A percentile compares a stretch with the other conserved stretches of the same genome.
These are phyloP conservation scores for Triops longicaudatus DNA, from an alignment of 1,140 invertebrate genomes.

Conservation along the genomic window DNA sequence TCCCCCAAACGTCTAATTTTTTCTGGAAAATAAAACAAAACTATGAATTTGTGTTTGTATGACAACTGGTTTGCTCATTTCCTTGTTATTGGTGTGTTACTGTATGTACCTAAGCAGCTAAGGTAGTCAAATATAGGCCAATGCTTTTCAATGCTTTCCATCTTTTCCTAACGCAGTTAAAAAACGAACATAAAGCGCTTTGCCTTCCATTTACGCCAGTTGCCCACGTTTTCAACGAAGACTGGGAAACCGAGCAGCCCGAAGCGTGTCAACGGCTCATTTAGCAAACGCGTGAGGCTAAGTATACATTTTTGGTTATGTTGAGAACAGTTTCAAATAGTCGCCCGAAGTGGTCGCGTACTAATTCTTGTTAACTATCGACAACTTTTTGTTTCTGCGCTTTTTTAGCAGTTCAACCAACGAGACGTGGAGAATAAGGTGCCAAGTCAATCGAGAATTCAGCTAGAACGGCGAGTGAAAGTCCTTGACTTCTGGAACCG, in stretches of 20 bases:
- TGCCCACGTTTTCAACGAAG: too few relatives aligned
- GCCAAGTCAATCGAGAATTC: neutral
- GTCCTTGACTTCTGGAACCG: neutral
- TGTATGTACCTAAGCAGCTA: slow-evolving; percentile 15
- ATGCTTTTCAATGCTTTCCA: neutral
- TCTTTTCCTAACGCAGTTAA: neutral
- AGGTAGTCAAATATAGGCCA: slow-evolving; percentile 15
- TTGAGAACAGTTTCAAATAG: too few relatives aligned
- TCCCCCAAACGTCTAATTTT: neutral
- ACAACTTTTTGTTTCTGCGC: too few relatives aligned
- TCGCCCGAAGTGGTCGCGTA: too few relatives aligned
- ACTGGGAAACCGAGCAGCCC: too few relatives aligned
- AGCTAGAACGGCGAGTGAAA: neutral
- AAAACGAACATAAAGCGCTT: neutral
- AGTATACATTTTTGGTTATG: too few relatives aligned
- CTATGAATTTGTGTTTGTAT: slow-evolving; percentile 3
- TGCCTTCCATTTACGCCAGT: neutral
- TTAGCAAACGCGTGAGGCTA: too few relatives aligned
- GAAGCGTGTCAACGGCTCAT: too few relatives aligned
- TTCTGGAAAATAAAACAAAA: neutral
- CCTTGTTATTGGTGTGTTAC: slow-evolving; percentile 15
- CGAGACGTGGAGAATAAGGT: neutral
- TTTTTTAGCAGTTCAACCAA: neutral
- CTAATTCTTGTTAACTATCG: too few relatives aligned
- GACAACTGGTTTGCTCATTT: slow-evolving; percentile 15